phyloP scores from a whole-genome alignment of 2,797 vertebrate genomes.

The Chelon labrosus region DNA sequence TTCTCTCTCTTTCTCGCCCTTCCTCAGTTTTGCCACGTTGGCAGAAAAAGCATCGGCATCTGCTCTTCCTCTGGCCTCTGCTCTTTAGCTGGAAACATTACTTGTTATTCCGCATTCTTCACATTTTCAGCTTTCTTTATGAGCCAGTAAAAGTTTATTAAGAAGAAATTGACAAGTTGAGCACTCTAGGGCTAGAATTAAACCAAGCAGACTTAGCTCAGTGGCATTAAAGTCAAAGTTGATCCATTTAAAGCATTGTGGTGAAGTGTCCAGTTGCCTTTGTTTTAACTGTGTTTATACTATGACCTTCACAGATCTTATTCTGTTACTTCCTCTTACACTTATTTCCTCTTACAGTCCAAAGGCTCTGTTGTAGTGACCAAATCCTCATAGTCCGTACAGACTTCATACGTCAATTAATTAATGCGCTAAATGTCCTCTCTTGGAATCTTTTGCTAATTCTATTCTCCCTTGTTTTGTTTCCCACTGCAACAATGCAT shows the following conservation, averaged over 20 bases:
- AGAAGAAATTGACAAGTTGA: slow-evolving; percentile 3
- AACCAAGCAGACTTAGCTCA: background rate
- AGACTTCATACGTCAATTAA: too few relatives aligned
- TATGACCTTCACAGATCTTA: too few relatives aligned
- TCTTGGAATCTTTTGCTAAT: too few relatives aligned
- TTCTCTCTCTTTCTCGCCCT: background rate
- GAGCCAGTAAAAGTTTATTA: slow-evolving; percentile 15
- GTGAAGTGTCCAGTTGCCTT: background rate
- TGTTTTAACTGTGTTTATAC: too few relatives aligned
- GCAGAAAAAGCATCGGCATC: slow-evolving; percentile 43
- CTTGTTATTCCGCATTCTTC: slow-evolving; percentile 14
- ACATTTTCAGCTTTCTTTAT: slow-evolving; percentile 24
- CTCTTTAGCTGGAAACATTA: slow-evolving; percentile 25
- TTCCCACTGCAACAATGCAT: too few relatives aligned
- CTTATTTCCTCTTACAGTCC: too few relatives aligned
- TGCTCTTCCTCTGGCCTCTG: slow-evolving; percentile 41
- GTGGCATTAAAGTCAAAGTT: background rate
- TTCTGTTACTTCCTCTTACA: background rate
- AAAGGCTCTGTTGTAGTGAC: too few relatives aligned
- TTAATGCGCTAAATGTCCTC: too few relatives aligned
- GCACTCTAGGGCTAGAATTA: background rate
- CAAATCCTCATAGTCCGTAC: too few relatives aligned
- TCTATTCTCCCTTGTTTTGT: too few relatives aligned
- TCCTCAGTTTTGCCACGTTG: slow-evolving; percentile 58
- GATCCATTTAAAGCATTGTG: background rate